Evolutionary conservation across 2,797 vertebrate genomes (phyloP).

Genomic region (Parotocinclus haroldoi): DNA sequence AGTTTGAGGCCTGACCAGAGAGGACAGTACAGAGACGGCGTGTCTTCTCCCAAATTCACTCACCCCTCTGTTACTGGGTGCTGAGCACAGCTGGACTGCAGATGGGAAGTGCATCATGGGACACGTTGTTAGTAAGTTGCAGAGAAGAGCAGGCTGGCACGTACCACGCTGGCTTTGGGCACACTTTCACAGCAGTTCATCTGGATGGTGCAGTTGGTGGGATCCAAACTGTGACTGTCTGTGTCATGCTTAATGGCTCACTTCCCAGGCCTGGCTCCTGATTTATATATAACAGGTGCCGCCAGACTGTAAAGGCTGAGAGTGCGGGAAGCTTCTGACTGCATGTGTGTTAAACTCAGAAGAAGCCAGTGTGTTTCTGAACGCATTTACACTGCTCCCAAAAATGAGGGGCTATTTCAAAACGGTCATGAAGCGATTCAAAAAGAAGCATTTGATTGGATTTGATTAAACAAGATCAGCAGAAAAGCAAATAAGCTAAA

Average conservation of each 20-base stretch:
- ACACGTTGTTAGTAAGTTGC: background rate
- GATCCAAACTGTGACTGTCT: conserved; percentile 76
- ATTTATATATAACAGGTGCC: conserved; percentile 84
- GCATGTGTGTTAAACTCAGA: conserved; percentile 60
- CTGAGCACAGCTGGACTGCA: too few relatives aligned
- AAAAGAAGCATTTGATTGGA: too few relatives aligned
- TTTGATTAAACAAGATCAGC: too few relatives aligned
- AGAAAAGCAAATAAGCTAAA: too few relatives aligned
- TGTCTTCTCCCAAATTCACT: too few relatives aligned
- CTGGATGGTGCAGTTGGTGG: conserved; percentile 72
- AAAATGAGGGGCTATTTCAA: too few relatives aligned
- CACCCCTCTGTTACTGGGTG: too few relatives aligned
- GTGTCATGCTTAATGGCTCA: conserved; percentile 80
- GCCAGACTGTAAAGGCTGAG: conserved; percentile 24
- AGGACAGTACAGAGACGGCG: too few relatives aligned
- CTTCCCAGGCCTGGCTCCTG: conserved; percentile 57
- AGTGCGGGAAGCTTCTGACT: conserved; percentile 29
- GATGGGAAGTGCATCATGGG: conserved; percentile 9
- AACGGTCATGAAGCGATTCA: too few relatives aligned
- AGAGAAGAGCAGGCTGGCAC: conserved; percentile 25
- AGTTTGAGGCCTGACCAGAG: too few relatives aligned
- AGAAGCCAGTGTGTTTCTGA: too few relatives aligned
- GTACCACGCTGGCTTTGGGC: conserved; percentile 63
- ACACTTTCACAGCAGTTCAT: conserved; percentile 66
- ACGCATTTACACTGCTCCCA: too few relatives aligned